Evolutionary conservation across 2,888 invertebrate genomes (phyloP), one percentile per base, ranked within the genome.

Genomic region (Prosopocoilus inquinatus): DNA sequence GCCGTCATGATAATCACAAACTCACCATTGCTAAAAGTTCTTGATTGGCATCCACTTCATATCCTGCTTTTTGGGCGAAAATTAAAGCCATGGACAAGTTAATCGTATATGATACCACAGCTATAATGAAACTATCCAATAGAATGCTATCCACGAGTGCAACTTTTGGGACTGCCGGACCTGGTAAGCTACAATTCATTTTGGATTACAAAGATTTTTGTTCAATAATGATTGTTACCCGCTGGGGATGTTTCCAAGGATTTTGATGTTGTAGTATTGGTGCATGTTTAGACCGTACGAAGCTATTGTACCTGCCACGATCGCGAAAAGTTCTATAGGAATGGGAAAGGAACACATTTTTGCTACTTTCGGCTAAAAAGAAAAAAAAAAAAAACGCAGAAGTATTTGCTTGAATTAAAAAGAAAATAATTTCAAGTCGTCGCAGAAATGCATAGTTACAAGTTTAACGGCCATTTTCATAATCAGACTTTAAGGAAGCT

Each of bases 41-140:
- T 72, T 90, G 90, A 75, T 89, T 90, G 0, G 89, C 82, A 62
- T 86, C 81, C 34, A 90, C 80, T 65, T 84, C 81, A 67, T 90
- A 90, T 57, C 83, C 82, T 58, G 82, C 76, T 69, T 88, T 89
- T 64, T 85, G 85, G 7, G 89, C 88, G 70, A 89, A 88, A 56
- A 89, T 87, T 48, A 89, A 75, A 0, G 85, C 88, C 87, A 90
- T 86, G 0, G 89, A 89, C 75, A 90, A 82, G 0, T 86, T 84
- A 47, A 89, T 82, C 1, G 88, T 86, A 67, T 87, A 90, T 8
- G 86, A 85, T 7, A 90, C 88, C 64, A 89, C 80, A 4, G 87
- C 84, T 62, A 88, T 86, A 34, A 84, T 82, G 53, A 88, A 79
- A 12, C 85, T 80, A 66, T 88, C 87, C 1, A 86, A 63, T 2